phyloP scores from a whole-genome alignment of 2,113 vertebrate genomes.

The Vicugna pacos region DNA sequence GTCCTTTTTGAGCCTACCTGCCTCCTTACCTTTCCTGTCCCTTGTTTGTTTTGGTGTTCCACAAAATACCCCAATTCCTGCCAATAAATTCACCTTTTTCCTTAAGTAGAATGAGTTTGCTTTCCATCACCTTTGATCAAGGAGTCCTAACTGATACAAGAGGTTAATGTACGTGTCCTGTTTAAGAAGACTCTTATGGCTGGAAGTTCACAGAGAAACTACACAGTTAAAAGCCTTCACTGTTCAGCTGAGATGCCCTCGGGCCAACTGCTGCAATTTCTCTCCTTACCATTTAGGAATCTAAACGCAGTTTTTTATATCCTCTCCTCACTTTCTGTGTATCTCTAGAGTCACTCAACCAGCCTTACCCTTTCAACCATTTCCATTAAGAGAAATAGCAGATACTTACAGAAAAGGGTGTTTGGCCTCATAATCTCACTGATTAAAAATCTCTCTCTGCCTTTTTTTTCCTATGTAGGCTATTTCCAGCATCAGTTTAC shows the following conservation, averaged over 20 bases:
- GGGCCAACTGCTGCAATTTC: slow-evolving; percentile 46
- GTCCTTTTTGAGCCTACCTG: not conserved
- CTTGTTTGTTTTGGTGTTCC: not conserved
- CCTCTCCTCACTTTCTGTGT: not conserved
- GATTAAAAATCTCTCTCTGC: slow-evolving; percentile 17
- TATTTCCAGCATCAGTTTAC: slow-evolving; percentile 25
- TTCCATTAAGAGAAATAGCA: slow-evolving; percentile 72
- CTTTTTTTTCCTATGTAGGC: not conserved
- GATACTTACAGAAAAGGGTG: slow-evolving; percentile 53
- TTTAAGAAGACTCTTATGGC: slow-evolving; percentile 62
- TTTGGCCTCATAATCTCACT: slow-evolving; percentile 35
- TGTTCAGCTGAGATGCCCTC: slow-evolving; percentile 71
- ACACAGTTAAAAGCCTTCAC: slow-evolving; percentile 73
- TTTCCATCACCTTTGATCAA: slow-evolving; percentile 67
- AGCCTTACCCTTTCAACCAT: slow-evolving; percentile 58
- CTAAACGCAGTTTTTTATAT: slow-evolving; percentile 56
- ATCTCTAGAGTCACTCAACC: slow-evolving; percentile 54
- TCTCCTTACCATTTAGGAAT: slow-evolving; percentile 70
- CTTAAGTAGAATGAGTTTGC: slow-evolving; percentile 12
- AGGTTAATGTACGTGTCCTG: slow-evolving; percentile 73
- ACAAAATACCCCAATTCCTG: not conserved
- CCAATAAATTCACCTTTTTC: slow-evolving; percentile 15
- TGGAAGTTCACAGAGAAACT: slow-evolving; percentile 56
- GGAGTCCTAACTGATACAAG: slow-evolving; percentile 56
- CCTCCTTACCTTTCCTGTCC: not conserved